Conservation (phyloP, 2,888 invertebrate species). For the Lasioglossum marginatum region DNA sequence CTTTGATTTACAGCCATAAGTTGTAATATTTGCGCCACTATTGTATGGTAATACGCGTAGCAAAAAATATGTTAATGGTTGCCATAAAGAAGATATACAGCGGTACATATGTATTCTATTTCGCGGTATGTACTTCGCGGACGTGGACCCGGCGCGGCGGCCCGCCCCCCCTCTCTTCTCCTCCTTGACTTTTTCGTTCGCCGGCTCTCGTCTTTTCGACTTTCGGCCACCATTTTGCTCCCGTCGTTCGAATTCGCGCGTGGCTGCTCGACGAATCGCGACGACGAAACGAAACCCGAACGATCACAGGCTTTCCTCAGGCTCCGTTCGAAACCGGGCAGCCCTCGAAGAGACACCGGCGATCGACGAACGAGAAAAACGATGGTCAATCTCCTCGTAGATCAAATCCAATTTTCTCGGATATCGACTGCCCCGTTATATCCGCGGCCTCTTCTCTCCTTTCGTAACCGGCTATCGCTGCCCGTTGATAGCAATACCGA, state of each 20-base stretch:
- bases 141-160: neutral
- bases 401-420: constrained; percentile 73
- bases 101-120: constrained; percentile 80
- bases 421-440: constrained; percentile 69
- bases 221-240: neutral
- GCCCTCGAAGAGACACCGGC: neutral
- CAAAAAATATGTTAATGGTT: constrained; percentile 84
- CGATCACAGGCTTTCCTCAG: neutral
- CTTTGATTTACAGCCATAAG: constrained; percentile 83
- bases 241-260: neutral
- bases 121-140: constrained; percentile 76
- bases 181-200: constrained; percentile 25
- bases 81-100: constrained; percentile 84
- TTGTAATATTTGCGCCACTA: constrained; percentile 84
- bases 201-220: neutral
- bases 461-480: constrained; percentile 13
- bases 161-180: neutral
- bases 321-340: neutral
- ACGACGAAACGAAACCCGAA: neutral
- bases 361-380: constrained; percentile 30
- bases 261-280: neutral
- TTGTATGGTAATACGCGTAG: constrained; percentile 83
- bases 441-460: constrained; percentile 51
- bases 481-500: constrained; percentile 35
- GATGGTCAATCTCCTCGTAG: constrained; percentile 63